Conservation (phyloP, 2,888 invertebrate genomes). For the Pyrrhia umbra region DNA sequence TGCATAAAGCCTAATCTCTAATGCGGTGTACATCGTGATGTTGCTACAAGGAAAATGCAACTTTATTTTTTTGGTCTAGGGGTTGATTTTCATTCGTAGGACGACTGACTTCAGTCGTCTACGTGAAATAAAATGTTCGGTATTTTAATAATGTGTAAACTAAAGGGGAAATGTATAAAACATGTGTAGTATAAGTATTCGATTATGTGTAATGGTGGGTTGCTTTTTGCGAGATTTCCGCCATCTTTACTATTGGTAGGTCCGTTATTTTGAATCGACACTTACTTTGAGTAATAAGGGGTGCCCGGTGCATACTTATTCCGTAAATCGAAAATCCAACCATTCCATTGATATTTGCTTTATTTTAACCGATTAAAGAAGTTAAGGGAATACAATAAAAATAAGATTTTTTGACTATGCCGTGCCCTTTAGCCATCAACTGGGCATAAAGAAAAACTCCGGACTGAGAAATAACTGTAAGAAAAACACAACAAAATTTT, state of each 20-base stretch:
- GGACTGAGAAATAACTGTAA: no score
- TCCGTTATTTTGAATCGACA: conserved; percentile 41
- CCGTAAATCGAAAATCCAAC: background rate
- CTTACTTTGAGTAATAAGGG: conserved; percentile 12
- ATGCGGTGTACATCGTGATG: background rate
- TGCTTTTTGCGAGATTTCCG: conserved; percentile 48
- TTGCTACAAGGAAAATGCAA: conserved; percentile 18
- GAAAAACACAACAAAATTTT: no score
- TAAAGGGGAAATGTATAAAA: conserved; percentile 63
- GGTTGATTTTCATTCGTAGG: conserved; percentile 18
- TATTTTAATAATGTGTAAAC: conserved; percentile 70
- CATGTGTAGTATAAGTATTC: conserved; percentile 56
- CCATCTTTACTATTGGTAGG: conserved; percentile 32
- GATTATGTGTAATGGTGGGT: conserved; percentile 49
- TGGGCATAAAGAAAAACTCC: no score
- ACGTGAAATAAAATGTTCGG: conserved; percentile 59
- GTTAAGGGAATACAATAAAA: no score
- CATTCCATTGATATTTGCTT: background rate
- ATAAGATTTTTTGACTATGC: no score
- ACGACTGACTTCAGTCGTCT: conserved; percentile 15
- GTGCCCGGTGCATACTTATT: background rate
- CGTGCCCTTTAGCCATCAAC: no score
- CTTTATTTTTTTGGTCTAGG: background rate
- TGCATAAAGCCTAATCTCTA: conserved; percentile 31
- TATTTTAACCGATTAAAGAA: background rate